Conservation (phyloP, 2,888 invertebrate species). For the Tuta absoluta region DNA sequence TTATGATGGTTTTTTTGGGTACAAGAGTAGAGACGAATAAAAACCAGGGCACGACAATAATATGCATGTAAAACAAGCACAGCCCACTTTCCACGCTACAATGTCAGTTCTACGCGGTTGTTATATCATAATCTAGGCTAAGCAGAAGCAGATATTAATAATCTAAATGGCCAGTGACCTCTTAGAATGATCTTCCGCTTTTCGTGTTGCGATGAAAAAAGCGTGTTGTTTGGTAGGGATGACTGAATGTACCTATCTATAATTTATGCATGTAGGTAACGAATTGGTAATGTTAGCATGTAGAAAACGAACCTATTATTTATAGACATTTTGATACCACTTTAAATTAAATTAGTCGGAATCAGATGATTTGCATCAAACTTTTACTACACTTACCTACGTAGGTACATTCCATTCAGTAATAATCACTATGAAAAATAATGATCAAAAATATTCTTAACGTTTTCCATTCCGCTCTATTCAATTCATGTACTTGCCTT, state of each 20-base stretch:
- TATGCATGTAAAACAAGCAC: conserved; percentile 13
- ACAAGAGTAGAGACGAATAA: neutral
- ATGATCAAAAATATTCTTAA: conserved; percentile 5
- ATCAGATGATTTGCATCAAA: too few species aligned
- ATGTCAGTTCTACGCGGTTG: conserved; percentile 45
- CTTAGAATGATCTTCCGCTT: conserved; percentile 17
- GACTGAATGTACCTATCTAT: neutral
- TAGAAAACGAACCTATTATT: too few species aligned
- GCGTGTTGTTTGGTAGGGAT: neutral
- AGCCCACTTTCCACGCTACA: conserved; percentile 57
- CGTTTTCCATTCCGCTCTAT: neutral
- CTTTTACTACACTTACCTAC: too few species aligned
- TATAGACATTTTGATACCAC: too few species aligned
- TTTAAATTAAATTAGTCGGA: too few species aligned
- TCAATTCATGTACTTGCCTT: conserved; percentile 2
- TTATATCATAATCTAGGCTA: conserved; percentile 39
- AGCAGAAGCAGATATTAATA: conserved; percentile 12
- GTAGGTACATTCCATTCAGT: too few species aligned
- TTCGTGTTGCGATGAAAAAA: neutral
- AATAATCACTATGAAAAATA: neutral
- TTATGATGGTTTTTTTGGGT: neutral
- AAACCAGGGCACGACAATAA: conserved; percentile 10
- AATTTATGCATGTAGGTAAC: neutral
- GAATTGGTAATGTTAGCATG: too few species aligned
- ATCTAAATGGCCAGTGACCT: conserved; percentile 14